These are phyloP conservation scores for Drosophila prosaltans DNA, from an alignment of 1,140 invertebrate species.

Conservation along the genomic window DNA sequence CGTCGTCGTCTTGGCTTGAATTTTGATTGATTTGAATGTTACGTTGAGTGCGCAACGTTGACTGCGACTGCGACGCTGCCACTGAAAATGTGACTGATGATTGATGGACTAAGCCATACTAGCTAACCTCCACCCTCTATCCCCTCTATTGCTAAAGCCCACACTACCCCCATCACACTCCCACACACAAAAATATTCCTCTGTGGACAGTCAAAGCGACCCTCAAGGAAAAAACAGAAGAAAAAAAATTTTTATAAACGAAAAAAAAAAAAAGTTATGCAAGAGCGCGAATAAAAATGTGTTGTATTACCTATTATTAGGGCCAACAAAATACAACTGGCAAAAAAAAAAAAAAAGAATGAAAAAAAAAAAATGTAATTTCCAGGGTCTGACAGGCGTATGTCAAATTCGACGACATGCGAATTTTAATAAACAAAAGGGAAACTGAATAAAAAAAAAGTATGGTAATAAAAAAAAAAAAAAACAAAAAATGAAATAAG, in stretches of 20 bases:
- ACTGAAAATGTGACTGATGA: conserved; percentile 74
- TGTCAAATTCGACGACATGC: conserved; percentile 78
- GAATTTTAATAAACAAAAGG: conserved; percentile 64
- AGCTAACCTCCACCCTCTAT: background rate
- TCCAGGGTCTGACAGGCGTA: conserved; percentile 69
- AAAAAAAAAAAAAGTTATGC: conserved; percentile 38
- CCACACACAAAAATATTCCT: background rate
- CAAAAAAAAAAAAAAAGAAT: conserved; percentile 19
- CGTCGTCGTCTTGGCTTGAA: conserved; percentile 45
- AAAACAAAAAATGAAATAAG: background rate
- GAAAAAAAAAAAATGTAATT: conserved; percentile 61
- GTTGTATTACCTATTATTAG: conserved; percentile 43
- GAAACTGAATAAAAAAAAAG: conserved; percentile 22
- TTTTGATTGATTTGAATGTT: conserved; percentile 82
- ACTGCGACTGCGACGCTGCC: conserved; percentile 17
- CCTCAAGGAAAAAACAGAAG: conserved; percentile 16
- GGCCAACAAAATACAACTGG: conserved; percentile 13
- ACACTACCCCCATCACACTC: background rate
- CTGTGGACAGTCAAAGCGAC: conserved; percentile 42
- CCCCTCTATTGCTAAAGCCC: conserved; percentile 8
- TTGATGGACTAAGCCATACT: conserved; percentile 74
- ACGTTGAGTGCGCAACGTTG: conserved; percentile 71
- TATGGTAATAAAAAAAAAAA: background rate
- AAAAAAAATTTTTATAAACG: conserved; percentile 18
- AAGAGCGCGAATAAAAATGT: conserved; percentile 34